Conservation (phyloP, 2,888 invertebrate species). For the Synergus japonicus region DNA sequence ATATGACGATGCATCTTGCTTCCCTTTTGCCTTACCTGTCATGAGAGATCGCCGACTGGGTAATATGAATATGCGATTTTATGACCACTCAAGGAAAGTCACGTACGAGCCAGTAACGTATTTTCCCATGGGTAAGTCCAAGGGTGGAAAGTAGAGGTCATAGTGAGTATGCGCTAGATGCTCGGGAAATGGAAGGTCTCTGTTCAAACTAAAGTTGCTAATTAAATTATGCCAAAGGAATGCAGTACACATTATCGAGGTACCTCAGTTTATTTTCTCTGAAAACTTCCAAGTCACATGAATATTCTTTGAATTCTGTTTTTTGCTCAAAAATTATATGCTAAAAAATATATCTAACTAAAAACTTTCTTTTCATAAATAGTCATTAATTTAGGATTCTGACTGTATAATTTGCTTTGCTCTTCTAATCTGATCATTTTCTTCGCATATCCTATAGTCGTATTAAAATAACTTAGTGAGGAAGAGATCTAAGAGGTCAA, state of each 20-base stretch:
- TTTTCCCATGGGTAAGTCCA: constrained; percentile 46
- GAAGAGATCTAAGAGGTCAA: background rate
- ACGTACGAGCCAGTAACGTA: constrained; percentile 59
- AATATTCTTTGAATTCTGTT: background rate
- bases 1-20: background rate
- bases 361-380: background rate
- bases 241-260: constrained; percentile 14
- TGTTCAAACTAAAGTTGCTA: constrained; percentile 27
- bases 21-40: background rate
- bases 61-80: constrained; percentile 67
- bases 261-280: background rate
- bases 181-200: constrained; percentile 39
- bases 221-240: constrained; percentile 16
- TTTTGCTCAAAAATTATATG: no score
- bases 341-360: no score
- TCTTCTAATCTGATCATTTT: background rate
- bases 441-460: background rate
- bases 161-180: constrained; percentile 37
- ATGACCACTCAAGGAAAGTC: constrained; percentile 62
- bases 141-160: background rate
- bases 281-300: background rate
- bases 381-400: background rate
- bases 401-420: background rate
- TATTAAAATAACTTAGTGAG: background rate
- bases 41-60: constrained; percentile 49